phyloP scores from a whole-genome alignment of 2,888 invertebrate species.

The Nomada flava region DNA sequence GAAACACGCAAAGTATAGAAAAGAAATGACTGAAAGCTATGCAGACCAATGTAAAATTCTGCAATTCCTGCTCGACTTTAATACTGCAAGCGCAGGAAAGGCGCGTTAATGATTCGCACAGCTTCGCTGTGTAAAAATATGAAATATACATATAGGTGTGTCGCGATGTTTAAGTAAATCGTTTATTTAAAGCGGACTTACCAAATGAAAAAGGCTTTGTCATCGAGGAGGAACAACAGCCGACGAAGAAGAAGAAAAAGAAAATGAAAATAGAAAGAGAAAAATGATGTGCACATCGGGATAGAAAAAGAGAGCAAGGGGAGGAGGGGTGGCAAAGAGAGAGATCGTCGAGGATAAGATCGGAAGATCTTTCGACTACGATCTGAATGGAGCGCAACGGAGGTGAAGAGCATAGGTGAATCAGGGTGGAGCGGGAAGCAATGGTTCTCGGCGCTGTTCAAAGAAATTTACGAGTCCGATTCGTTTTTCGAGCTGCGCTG shows the following conservation, averaged over 20 bases:
- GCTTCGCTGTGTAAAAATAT: not conserved
- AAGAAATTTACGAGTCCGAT: slow-evolving; percentile 78
- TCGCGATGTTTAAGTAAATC: slow-evolving; percentile 6
- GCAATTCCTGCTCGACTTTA: not conserved
- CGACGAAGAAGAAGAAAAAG: not conserved
- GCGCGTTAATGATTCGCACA: not conserved
- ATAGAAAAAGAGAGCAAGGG: no score
- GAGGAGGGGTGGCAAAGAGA: no score
- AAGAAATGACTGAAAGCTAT: not conserved
- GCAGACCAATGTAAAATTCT: not conserved
- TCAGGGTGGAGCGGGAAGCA: slow-evolving; percentile 64
- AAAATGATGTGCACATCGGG: no score
- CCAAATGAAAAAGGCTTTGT: slow-evolving; percentile 2
- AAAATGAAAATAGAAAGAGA: no score
- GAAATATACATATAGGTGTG: not conserved
- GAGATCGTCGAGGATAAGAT: no score
- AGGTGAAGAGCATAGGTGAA: not conserved
- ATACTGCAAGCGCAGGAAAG: slow-evolving; percentile 11
- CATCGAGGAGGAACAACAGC: slow-evolving; percentile 7
- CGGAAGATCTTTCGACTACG: not conserved
- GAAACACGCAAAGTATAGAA: not conserved
- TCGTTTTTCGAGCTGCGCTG: slow-evolving; percentile 80
- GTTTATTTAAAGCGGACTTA: slow-evolving; percentile 2
- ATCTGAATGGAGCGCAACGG: not conserved
- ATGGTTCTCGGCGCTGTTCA: slow-evolving; percentile 45